Percentiles rank a stretch among this genome's conserved stretches.
Evolutionary conservation across 64 coral and sea anemone genomes (phyloP).

Genomic region (Astreopora myriophthalma): DNA sequence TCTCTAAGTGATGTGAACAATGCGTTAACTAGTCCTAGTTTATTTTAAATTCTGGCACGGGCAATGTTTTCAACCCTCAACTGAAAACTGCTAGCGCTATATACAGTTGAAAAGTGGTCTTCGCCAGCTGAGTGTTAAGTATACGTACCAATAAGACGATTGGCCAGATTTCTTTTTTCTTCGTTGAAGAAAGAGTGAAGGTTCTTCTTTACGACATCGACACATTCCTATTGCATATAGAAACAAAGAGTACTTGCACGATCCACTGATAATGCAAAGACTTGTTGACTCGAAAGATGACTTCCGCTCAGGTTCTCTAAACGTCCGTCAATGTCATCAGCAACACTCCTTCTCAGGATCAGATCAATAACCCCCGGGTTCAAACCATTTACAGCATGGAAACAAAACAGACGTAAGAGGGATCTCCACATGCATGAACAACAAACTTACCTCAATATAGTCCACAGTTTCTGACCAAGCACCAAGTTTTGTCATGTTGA

Average conservation of each 20-base stretch:
- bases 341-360: no score
- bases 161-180: constrained; percentile 55
- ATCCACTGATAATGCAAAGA: no score
- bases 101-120: not conserved
- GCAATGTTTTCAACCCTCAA: no score
- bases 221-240: constrained; percentile 34
- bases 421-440: not conserved
- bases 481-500: constrained; percentile 65
- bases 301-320: no score
- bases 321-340: no score
- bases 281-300: no score
- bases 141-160: constrained; percentile 58
- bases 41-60: no score
- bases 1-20: no score
- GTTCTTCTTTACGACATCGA: constrained; percentile 49
- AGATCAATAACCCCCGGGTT: no score
- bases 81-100: not conserved
- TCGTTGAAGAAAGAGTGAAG: constrained; percentile 63
- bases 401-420: not conserved
- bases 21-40: no score
- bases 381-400: no score
- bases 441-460: constrained; percentile 75
- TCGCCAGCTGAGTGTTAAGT: not conserved
- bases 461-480: constrained; percentile 76
- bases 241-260: no score